Conservation (phyloP, 2,113 vertebrate species). For the Tragelaphus imberbis region DNA sequence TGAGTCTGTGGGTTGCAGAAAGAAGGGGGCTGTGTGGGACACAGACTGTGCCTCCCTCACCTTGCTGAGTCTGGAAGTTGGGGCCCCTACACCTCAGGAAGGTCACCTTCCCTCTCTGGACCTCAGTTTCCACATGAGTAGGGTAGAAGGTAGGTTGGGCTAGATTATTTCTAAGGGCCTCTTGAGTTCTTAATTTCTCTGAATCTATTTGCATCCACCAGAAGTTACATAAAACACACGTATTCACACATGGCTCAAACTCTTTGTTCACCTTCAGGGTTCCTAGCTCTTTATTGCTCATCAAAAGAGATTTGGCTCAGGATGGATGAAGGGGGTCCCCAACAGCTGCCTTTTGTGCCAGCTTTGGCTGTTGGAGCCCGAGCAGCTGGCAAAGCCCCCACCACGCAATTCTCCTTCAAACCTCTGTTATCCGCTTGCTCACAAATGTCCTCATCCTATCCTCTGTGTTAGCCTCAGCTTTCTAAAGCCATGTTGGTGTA, state of each 20-base stretch:
- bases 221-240: not conserved
- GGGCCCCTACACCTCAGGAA: not conserved
- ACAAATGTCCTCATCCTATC: not conserved
- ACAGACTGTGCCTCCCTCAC: not conserved
- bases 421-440: not conserved
- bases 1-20: not conserved
- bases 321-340: not conserved
- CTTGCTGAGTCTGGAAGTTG: not conserved
- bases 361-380: not conserved
- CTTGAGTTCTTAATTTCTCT: not conserved
- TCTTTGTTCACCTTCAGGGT: not conserved
- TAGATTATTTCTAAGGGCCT: not conserved
- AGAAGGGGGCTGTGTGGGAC: not conserved
- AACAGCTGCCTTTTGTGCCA: not conserved
- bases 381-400: slow-evolving; percentile 17
- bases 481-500: not conserved
- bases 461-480: not conserved
- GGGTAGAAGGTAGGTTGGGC: not conserved
- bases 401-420: slow-evolving; percentile 14
- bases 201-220: not conserved
- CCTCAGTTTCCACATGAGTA: slow-evolving; percentile 4
- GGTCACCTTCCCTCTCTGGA: not conserved
- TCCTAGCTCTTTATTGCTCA: slow-evolving; percentile 34
- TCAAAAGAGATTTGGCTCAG: slow-evolving; percentile 36
- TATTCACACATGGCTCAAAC: not conserved